These are phyloP conservation scores for Triplophysa dalaica DNA, from an alignment of 2,113 vertebrate genomes.

Conservation along the genomic window DNA sequence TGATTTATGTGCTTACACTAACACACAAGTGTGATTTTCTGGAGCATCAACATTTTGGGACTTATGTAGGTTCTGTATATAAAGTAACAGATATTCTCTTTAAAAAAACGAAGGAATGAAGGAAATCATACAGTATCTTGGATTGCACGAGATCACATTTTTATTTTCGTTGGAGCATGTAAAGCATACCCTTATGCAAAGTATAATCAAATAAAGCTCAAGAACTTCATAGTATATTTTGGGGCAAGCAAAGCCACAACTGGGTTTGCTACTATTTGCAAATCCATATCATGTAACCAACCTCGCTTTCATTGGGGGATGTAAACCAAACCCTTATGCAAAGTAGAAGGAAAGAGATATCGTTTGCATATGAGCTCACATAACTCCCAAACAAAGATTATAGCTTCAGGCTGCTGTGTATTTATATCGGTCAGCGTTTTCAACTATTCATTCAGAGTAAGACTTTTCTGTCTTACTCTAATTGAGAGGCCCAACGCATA, in stretches of 20 bases:
- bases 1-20: no score
- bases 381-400: not conserved
- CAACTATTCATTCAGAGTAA: not conserved
- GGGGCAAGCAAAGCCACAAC: slow-evolving; percentile 35
- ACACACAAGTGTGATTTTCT: no score
- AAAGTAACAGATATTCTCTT: no score
- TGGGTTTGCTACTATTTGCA: slow-evolving; percentile 25
- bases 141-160: no score
- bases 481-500: not conserved
- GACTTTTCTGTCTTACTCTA: not conserved
- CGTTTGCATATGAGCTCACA: slow-evolving; percentile 7
- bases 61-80: no score
- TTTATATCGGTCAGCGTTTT: not conserved
- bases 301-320: not conserved
- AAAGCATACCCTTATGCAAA: slow-evolving; percentile 30
- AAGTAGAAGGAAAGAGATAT: slow-evolving; percentile 16
- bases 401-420: not conserved
- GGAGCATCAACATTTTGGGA: no score
- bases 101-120: no score
- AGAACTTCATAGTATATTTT: not conserved
- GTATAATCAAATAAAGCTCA: not conserved
- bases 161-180: not conserved
- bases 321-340: slow-evolving; percentile 27
- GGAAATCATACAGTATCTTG: no score
- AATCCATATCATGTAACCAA: slow-evolving; percentile 27